These are phyloP conservation scores for Pangasius sanitwongsei DNA, from an alignment of 2,797 vertebrate species.

Conservation along the genomic window DNA sequence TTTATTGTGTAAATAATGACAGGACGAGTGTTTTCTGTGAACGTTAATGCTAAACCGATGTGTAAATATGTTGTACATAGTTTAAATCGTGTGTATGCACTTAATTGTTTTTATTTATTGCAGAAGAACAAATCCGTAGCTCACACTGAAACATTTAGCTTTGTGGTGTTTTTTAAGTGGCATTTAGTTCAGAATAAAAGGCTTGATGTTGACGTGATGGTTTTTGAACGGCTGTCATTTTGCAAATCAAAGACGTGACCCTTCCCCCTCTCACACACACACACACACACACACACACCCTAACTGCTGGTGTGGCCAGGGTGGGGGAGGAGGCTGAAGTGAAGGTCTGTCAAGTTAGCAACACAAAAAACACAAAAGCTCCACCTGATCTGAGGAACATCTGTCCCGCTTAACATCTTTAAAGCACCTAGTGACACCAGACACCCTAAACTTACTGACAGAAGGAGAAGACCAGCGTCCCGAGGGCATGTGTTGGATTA, in stretches of 20 bases:
- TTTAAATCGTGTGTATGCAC: constrained; percentile 68
- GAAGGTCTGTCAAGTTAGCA: constrained; percentile 53
- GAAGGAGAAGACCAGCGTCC: constrained; percentile 11
- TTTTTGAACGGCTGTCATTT: constrained; percentile 46
- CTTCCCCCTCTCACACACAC: constrained; percentile 14
- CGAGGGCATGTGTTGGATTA: constrained; percentile 22
- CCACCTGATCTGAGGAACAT: constrained; percentile 78
- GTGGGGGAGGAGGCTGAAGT: constrained; percentile 24
- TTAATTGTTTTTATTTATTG: constrained; percentile 78
- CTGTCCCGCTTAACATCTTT: constrained; percentile 76
- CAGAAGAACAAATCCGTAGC: constrained; percentile 53
- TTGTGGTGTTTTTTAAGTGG: constrained; percentile 54
- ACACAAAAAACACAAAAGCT: constrained; percentile 66
- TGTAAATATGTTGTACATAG: constrained; percentile 52
- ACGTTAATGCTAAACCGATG: neutral
- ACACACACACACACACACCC: neutral
- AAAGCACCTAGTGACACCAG: constrained; percentile 51
- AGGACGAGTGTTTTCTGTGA: neutral
- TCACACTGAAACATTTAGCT: constrained; percentile 66
- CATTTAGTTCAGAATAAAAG: constrained; percentile 61
- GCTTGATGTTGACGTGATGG: constrained; percentile 29
- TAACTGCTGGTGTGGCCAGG: neutral
- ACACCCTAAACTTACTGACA: constrained; percentile 48
- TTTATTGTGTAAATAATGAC: neutral
- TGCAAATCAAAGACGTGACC: constrained; percentile 59